Base-by-base conservation (phyloP, 1,140 invertebrate species). In the Nephila pilipes region DNA sequence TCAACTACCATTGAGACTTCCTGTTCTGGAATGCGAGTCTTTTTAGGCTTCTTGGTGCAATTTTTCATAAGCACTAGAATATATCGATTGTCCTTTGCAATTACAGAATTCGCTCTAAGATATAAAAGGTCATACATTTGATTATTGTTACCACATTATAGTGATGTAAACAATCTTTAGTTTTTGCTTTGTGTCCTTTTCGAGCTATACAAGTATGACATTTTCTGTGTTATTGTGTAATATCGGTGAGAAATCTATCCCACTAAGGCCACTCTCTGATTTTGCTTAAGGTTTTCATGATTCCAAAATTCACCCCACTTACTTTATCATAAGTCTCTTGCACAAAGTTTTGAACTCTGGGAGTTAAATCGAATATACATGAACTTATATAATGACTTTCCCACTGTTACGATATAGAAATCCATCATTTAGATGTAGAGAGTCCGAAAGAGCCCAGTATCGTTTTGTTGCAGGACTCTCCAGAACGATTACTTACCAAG, bases 1-100 rank as follows among this genome's bases (percentile, higher is more conserved):
- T 95, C 93, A 10, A 95, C 96, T 14, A 95, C 94, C 1, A 95
- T 95, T 79, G 90, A 79, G 0, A 95, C 95, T 93, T 95, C 94
- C 94, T 95, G 95, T 92, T 96, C 95, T 18, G 95, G 95, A 18
- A 96, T 94, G 0, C 95, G 89, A 91, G 94, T 95, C 29, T 94
- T 94, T 93, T 95, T 95, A 4, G 95, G 69, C 94, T 94, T 95
- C 94, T 94, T 94, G 6, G 93, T 94, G 83, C 95, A 95, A 87
- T 94, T 94, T 80, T 94, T 94, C 16, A 81, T 87, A n/a, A 94
- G n/a, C 18, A 94, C 90, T n/a, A 95, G 60, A 63, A 95, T 83
- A 83, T 94, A 95, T 57, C 54, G 20, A 57, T 94, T 95, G 29
- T 91, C 94, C 3, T 29, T 54, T 10, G n/a, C 14, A 18, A 94